Evolutionary conservation across 2,888 invertebrate species (phyloP), one percentile per base, ranked within the genome.

Genomic region (Eupithecia inturbata): DNA sequence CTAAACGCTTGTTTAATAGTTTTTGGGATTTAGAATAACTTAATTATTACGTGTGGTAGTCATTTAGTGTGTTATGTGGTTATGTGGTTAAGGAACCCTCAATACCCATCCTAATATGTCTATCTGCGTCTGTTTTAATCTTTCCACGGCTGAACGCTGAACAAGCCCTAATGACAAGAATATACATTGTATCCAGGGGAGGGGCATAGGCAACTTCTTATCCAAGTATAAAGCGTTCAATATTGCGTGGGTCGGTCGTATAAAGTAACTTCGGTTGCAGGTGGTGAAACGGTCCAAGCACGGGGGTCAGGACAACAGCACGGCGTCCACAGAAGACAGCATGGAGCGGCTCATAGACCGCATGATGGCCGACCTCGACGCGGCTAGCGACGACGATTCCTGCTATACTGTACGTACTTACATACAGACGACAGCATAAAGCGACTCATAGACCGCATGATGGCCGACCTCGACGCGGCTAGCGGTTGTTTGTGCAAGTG

Each of bases 291-390:
- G 89, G 64, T 87, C 82, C 73, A 90, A 91, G 74, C 87, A 84
- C 4, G 80, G 74, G 0, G 83, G 85, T 0, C 85, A 85, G 36
- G 82, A 81, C 0, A 67, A 80, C 1, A 82, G 80, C 19, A 80
- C 85, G 0, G 80, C 79, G 3, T 81, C 85, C 0, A 77, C 91
- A 90, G 79, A 84, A 84, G 63, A 64, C 14, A 88, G 89, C 2
- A 93, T 94, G 93, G 94, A 94, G 82, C 84, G 92, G 3, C 91
- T 94, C 67, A 91, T 94, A 0, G 93, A 94, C 86, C 92, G 90
- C 82, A 94, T 94, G 89, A 91, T 94, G 93, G 86, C 89, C 0
- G 91, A 93, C 75, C 83, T 94, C 7, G 89, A 92, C 45, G 91
- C 89, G 0, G 93, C 92, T 41, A 91, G 92, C 1, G 94, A 93